Percentiles rank a stretch among this genome's conserved stretches.
phyloP scores from a whole-genome alignment of 2,113 vertebrate species.

The Cyanoliseus patagonus region DNA sequence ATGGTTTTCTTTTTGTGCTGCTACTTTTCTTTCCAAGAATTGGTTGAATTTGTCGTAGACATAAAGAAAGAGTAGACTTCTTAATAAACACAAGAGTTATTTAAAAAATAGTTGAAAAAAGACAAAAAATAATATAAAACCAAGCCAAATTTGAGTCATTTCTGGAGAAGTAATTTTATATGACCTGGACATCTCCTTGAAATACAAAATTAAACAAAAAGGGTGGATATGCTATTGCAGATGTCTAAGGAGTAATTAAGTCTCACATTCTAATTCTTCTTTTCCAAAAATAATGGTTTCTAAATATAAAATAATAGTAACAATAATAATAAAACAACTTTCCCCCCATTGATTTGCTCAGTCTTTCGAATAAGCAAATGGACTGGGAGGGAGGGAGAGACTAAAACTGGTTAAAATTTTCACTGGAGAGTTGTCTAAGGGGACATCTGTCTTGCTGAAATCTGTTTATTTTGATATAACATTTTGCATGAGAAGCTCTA shows the following conservation, averaged over 20 bases:
- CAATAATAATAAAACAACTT: background rate
- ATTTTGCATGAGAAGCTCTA: background rate
- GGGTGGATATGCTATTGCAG: background rate
- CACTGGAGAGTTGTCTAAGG: background rate
- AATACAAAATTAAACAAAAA: background rate
- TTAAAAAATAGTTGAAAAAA: background rate
- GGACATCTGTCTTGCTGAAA: background rate
- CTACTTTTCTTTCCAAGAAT: background rate
- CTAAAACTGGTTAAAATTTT: background rate
- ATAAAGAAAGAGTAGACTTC: background rate
- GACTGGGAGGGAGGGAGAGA: background rate
- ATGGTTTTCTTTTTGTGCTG: background rate
- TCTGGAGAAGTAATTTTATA: background rate
- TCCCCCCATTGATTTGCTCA: background rate
- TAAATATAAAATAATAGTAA: background rate
- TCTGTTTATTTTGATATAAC: background rate
- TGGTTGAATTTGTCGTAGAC: background rate
- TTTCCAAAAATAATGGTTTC: background rate
- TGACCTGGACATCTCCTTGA: background rate
- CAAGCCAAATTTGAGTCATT: background rate
- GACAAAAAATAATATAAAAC: background rate
- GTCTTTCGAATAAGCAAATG: background rate
- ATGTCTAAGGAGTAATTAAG: background rate
- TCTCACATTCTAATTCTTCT: background rate
- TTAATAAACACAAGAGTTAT: background rate